phyloP scores from a whole-genome alignment of 2,797 vertebrate genomes.

The Nyctibius grandis region DNA sequence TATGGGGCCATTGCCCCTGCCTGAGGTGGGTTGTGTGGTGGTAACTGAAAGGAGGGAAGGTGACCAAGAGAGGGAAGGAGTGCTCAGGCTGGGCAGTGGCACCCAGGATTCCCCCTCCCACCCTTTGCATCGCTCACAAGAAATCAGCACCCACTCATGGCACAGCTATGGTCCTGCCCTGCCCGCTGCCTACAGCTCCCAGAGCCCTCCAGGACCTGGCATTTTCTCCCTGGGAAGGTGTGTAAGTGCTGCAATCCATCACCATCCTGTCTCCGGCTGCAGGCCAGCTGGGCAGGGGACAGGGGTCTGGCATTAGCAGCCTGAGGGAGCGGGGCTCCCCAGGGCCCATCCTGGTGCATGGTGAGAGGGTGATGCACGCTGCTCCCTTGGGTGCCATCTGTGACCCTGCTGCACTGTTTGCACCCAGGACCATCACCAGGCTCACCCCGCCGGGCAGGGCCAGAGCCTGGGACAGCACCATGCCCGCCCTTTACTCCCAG shows the following conservation, averaged over 20 bases:
- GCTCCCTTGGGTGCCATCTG: background rate
- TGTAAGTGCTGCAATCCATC: conserved; percentile 7
- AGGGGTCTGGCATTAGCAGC: background rate
- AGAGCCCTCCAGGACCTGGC: background rate
- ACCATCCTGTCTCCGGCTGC: background rate
- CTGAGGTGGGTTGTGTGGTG: accelerated
- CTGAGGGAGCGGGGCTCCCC: accelerated
- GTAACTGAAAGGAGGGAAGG: background rate
- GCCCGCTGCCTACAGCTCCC: background rate
- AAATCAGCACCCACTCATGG: background rate
- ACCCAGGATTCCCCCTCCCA: accelerated
- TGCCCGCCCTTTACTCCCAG: too few relatives aligned
- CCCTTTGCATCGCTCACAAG: background rate
- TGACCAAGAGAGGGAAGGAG: background rate
- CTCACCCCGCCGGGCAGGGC: background rate
- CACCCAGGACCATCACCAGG: background rate
- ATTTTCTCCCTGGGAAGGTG: conserved; percentile 1
- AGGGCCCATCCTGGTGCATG: background rate
- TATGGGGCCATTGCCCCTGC: background rate
- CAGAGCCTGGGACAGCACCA: background rate
- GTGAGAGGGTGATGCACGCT: accelerated
- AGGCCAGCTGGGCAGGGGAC: background rate
- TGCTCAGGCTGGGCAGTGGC: accelerated
- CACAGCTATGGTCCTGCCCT: accelerated
- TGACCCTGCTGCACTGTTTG: background rate